These are phyloP conservation scores for Dysidea cf. avara DNA, from an alignment of 37 sponge, comb jelly and placozoan genomes.

Conservation along the genomic window DNA sequence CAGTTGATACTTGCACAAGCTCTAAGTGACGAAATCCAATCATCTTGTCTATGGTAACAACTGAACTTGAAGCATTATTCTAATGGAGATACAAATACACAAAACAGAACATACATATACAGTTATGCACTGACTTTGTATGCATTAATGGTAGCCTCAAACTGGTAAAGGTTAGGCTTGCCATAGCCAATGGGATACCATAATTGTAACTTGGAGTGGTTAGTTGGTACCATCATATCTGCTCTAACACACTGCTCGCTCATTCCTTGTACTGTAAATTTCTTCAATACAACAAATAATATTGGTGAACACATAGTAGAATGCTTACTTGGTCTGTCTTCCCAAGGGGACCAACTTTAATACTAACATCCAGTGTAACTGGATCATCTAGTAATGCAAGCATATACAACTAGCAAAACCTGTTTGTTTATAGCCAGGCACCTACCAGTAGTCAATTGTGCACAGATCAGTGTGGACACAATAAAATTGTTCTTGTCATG, in stretches of 20 bases:
- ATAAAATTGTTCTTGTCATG: slow-evolving; percentile 11
- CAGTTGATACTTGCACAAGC: slow-evolving; percentile 57
- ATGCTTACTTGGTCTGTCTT: background rate
- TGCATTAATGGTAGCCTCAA: slow-evolving; percentile 5
- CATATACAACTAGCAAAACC: background rate
- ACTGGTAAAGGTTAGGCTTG: slow-evolving; percentile 1
- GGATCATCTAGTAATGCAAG: no score
- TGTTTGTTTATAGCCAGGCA: background rate
- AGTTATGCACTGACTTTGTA: no score
- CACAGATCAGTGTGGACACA: slow-evolving; percentile 8
- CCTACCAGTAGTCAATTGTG: background rate
- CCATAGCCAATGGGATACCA: slow-evolving; percentile 51
- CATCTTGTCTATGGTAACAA: slow-evolving; percentile 12
- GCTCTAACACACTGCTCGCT: slow-evolving; percentile 22
- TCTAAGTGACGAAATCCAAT: slow-evolving; percentile 82
- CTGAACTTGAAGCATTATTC: background rate
- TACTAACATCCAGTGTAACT: no score
- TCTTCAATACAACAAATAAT: background rate
- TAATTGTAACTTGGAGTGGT: slow-evolving; percentile 14
- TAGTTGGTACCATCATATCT: no score
- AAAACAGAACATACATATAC: background rate
- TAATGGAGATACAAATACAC: background rate
- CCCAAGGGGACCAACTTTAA: background rate
- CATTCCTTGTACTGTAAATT: background rate
- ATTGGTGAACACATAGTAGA: background rate